These are phyloP conservation scores for Agrochola circellaris DNA, from an alignment of 2,888 invertebrate species.

Conservation along the genomic window DNA sequence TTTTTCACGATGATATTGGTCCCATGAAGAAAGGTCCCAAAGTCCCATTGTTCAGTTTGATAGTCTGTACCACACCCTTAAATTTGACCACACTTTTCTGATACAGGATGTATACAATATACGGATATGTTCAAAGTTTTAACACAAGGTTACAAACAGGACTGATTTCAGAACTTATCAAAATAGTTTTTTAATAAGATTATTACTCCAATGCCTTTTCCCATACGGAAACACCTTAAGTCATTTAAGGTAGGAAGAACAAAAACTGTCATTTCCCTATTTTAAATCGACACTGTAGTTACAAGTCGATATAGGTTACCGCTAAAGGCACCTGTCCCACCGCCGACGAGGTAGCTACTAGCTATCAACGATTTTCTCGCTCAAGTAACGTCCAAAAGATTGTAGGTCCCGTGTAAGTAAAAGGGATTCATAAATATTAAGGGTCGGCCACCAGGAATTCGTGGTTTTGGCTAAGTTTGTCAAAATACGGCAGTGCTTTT, in stretches of 20 bases:
- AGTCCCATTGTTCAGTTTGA: too few species aligned
- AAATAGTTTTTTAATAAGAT: neutral
- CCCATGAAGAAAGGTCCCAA: too few species aligned
- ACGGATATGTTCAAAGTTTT: neutral
- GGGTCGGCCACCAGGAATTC: too few species aligned
- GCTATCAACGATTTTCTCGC: neutral
- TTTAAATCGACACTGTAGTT: neutral
- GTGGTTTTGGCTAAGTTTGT: too few species aligned
- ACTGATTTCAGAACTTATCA: neutral
- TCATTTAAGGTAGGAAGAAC: neutral
- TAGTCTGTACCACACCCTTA: too few species aligned
- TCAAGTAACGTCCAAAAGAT: neutral
- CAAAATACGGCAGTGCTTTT: too few species aligned
- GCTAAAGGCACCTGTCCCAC: neutral
- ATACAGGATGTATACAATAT: neutral
- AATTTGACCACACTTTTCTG: too few species aligned
- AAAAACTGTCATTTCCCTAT: neutral
- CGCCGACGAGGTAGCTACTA: neutral
- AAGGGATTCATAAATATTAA: too few species aligned
- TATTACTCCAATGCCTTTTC: neutral
- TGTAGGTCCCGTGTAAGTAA: neutral
- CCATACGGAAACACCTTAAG: too few species aligned
- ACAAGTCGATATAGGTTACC: conserved; percentile 29
- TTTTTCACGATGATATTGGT: too few species aligned
- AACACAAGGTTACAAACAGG: too few species aligned